Conservation (phyloP, 1,140 invertebrate species). For the Gryon sp. region DNA sequence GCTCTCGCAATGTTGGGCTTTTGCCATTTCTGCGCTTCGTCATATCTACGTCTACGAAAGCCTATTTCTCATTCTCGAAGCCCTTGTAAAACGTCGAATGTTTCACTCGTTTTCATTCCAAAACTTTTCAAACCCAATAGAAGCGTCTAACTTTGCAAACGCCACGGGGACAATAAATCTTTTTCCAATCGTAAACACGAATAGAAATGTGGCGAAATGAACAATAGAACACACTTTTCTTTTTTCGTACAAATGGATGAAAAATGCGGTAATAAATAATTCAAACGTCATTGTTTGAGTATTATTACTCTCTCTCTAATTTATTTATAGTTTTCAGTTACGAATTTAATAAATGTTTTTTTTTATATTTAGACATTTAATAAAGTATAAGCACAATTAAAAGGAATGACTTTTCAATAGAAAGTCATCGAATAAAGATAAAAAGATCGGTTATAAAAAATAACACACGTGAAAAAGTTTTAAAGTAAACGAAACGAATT, state of each 20-base stretch:
- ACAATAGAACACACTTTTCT: too few species aligned
- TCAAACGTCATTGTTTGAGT: too few species aligned
- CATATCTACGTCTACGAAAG: conserved; percentile 16
- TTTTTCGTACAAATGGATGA: too few species aligned
- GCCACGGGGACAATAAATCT: conserved; percentile 44
- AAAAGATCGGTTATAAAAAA: neutral
- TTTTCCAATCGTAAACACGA: conserved; percentile 3
- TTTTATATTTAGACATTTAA: too few species aligned
- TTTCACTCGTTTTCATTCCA: conserved; percentile 23
- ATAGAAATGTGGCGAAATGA: conserved; percentile 6
- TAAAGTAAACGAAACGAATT: conserved; percentile 14
- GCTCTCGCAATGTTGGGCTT: conserved; percentile 20
- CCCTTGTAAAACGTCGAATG: conserved; percentile 18
- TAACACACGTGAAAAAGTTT: conserved; percentile 11
- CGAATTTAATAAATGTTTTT: too few species aligned
- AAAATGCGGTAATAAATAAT: too few species aligned
- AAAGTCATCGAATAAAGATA: too few species aligned
- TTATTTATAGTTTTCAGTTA: too few species aligned
- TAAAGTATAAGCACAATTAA: too few species aligned
- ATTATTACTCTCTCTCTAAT: too few species aligned
- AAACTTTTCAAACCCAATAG: conserved; percentile 37
- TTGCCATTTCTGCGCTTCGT: conserved; percentile 37
- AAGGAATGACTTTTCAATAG: conserved; percentile 8
- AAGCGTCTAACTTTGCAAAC: conserved; percentile 8
- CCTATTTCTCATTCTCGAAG: conserved; percentile 48